Conservation (phyloP, 2,888 invertebrate genomes). For the Aleiodes leptofemur region DNA sequence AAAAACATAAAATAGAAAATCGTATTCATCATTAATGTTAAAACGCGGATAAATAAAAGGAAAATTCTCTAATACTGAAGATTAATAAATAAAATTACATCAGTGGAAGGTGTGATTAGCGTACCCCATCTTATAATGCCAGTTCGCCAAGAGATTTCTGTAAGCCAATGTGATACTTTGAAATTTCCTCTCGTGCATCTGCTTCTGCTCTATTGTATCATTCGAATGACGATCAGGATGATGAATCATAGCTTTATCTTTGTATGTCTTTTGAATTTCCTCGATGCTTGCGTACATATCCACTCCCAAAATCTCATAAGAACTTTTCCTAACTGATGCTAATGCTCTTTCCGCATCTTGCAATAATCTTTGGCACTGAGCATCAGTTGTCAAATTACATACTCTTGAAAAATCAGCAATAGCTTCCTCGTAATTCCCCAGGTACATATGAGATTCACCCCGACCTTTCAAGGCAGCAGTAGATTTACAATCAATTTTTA, state of each 20-base stretch:
- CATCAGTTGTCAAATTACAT: constrained; percentile 65
- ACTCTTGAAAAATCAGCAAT: constrained; percentile 93
- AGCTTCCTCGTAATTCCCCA: constrained; percentile 90
- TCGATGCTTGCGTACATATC: constrained; percentile 78
- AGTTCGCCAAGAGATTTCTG: background rate
- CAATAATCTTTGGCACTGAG: constrained; percentile 86
- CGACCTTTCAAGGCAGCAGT: constrained; percentile 92
- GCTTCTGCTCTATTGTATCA: constrained; percentile 74
- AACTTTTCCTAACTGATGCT: constrained; percentile 85
- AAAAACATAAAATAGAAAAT: background rate
- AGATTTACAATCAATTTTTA: constrained; percentile 67
- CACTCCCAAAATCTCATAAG: constrained; percentile 95
- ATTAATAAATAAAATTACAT: background rate
- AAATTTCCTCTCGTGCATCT: constrained; percentile 4
- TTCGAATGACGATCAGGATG: constrained; percentile 96
- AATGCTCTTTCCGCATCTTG: constrained; percentile 92
- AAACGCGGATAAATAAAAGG: background rate
- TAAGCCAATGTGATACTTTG: background rate
- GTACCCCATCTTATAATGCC: background rate
- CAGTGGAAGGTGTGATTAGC: background rate
- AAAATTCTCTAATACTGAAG: background rate
- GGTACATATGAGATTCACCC: constrained; percentile 89
- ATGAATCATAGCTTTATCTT: constrained; percentile 91
- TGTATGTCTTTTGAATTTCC: constrained; percentile 88
- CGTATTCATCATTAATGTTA: too few species aligned